phyloP scores from a whole-genome alignment of 2,888 invertebrate genomes.

The Netelia inedita region DNA sequence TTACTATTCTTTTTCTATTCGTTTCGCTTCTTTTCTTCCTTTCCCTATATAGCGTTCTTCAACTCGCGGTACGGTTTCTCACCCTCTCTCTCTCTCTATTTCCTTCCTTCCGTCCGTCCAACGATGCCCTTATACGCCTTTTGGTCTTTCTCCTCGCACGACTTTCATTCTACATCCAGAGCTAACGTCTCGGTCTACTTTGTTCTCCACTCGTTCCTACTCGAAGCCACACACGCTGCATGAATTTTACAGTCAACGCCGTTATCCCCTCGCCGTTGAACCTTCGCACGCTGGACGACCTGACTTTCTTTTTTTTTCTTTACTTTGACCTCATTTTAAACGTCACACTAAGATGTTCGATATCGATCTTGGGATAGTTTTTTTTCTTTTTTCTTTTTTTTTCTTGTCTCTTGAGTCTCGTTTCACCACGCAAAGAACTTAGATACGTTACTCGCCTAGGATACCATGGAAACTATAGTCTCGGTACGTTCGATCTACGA shows the following conservation, averaged over 20 bases:
- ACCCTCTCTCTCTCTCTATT: slow-evolving; percentile 13
- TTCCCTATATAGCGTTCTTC: slow-evolving; percentile 41
- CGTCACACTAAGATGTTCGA: too few relatives aligned
- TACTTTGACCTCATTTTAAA: background rate
- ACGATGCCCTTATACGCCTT: slow-evolving; percentile 29
- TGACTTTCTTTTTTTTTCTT: background rate
- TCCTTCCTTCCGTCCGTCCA: slow-evolving; percentile 55
- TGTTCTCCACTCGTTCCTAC: slow-evolving; percentile 43
- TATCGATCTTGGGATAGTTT: too few relatives aligned
- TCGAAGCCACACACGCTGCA: slow-evolving; percentile 37
- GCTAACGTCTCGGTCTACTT: slow-evolving; percentile 54
- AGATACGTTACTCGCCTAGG: too few relatives aligned
- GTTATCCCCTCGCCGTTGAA: background rate
- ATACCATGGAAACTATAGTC: too few relatives aligned
- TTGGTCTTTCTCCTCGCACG: slow-evolving; percentile 36
- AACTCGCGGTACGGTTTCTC: slow-evolving; percentile 33
- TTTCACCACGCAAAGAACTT: too few relatives aligned
- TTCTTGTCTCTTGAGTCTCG: too few relatives aligned
- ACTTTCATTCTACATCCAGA: slow-evolving; percentile 53
- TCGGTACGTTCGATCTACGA: too few relatives aligned
- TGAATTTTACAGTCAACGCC: slow-evolving; percentile 51
- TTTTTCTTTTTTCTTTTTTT: too few relatives aligned
- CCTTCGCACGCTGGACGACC: background rate
- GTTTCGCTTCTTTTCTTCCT: slow-evolving; percentile 24
- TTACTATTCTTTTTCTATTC: too few relatives aligned